phyloP scores from a whole-genome alignment of 1,140 invertebrate species.

The Drosophila insularis region DNA sequence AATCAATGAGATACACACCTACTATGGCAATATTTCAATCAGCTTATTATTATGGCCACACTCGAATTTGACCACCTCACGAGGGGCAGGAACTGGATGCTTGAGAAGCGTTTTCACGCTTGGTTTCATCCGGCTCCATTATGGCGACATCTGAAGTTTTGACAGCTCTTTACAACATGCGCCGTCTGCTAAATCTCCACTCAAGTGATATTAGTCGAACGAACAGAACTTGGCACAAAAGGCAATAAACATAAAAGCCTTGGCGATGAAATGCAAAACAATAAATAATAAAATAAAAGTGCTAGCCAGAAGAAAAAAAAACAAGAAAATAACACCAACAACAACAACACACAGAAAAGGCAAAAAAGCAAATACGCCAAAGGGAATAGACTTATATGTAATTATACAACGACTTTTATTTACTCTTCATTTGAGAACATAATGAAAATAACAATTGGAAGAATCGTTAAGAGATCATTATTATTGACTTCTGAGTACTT shows the following conservation, averaged over 20 bases:
- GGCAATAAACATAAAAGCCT: conserved; percentile 69
- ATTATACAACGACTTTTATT: too few species aligned
- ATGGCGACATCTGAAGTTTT: conserved; percentile 49
- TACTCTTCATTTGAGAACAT: too few species aligned
- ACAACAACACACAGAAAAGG: not conserved
- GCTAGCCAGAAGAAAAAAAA: conserved; percentile 24
- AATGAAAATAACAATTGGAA: too few species aligned
- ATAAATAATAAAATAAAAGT: conserved; percentile 75
- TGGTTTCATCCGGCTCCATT: not conserved
- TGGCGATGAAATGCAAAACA: conserved; percentile 71
- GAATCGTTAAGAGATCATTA: too few species aligned
- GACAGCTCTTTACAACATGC: conserved; percentile 54
- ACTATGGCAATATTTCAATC: not conserved
- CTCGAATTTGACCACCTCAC: too few species aligned
- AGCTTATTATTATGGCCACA: not conserved
- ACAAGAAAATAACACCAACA: conserved; percentile 2
- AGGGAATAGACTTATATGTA: not conserved
- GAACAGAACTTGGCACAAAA: conserved; percentile 26
- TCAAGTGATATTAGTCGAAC: conserved; percentile 20
- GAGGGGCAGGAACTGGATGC: not conserved
- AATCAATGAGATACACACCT: too few species aligned
- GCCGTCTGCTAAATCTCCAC: conserved; percentile 39
- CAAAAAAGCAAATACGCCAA: not conserved
- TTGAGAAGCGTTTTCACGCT: not conserved
- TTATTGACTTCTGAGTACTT: too few species aligned